Base-by-base conservation (phyloP, 2,113 vertebrate species). In the Salminus brasiliensis region DNA sequence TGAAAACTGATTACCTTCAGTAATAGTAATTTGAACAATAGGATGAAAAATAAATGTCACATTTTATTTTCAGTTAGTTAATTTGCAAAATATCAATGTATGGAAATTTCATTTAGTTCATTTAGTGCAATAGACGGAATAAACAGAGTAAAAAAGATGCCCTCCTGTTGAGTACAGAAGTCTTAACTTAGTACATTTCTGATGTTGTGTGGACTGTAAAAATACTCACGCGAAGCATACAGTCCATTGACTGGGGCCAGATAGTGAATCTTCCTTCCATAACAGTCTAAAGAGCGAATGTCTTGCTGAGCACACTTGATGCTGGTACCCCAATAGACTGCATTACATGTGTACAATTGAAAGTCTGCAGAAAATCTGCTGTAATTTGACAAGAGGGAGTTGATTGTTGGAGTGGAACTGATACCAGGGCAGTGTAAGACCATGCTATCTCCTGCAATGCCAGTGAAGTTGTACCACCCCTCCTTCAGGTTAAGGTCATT, bases 211-310 rank as follows among this genome's bases (percentile, higher is more conserved):
- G 18, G 27, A 47, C 32, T 7, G 27, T 41, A 74, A 13, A 15
- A 47, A 18, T n/a, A 65, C 75, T 78, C 25, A 78, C 75, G 65
- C 59, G 75, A 68, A 1, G 27, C 12, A 12, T 78, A 78, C 7
- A 7, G 8, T 30, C 1, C 8, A n/a, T 30, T 10, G 11, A 0
- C 59, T 6, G 75, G 66, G 0, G 2, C 16, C 2, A 78, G 75
- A 2, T 34, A 18, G 65, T 59, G 70, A 36, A 69, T 2, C 16
- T 16, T 59, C 11, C 69, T 10, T 21, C 75, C 75, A 0, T 21
- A 21, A 53, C 75, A 78, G 36, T 69, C 1, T 0, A 32, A 16
- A 11, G 34, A 11, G 21, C 0, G 15, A 4, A 32, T 32, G 36
- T 1, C 5, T 8, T 34, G 5, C 32, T 65, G 62, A 65, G n/a